Evolutionary conservation across 2,797 vertebrate species (phyloP).

Genomic region (Anguilla obscura): DNA sequence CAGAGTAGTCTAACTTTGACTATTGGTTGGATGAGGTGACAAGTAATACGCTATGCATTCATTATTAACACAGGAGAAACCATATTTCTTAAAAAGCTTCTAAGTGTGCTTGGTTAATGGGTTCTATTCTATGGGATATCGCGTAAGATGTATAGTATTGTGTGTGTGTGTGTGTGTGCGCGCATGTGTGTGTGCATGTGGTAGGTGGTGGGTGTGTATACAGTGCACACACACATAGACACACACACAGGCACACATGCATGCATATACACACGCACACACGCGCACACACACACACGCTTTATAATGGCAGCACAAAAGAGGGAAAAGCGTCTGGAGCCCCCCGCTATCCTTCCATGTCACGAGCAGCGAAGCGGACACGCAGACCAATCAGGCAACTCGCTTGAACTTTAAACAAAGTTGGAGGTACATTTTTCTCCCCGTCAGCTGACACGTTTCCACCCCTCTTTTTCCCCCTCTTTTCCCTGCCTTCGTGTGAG

Average conservation of each 20-base stretch:
- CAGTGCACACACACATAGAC: no score
- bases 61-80: neutral
- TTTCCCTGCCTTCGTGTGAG: constrained; percentile 85
- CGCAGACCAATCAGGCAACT: constrained; percentile 71
- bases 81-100: neutral
- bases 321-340: constrained; percentile 49
- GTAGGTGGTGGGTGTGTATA: no score
- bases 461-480: constrained; percentile 31
- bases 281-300: neutral
- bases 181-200: no score
- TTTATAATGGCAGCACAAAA: constrained; percentile 34
- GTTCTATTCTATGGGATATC: neutral
- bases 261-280: no score
- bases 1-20: neutral
- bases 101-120: neutral
- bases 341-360: constrained; percentile 50
- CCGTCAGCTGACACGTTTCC: constrained; percentile 87
- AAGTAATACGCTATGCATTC: neutral
- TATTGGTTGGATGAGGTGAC: neutral
- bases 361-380: constrained; percentile 72
- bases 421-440: constrained; percentile 81
- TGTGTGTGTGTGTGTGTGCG: no score
- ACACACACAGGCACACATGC: no score
- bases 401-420: constrained; percentile 89
- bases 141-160: neutral